Evolutionary conservation across 2,797 vertebrate species (phyloP), one percentile per base, ranked within the genome.

Genomic region (Epinephelus awoara): DNA sequence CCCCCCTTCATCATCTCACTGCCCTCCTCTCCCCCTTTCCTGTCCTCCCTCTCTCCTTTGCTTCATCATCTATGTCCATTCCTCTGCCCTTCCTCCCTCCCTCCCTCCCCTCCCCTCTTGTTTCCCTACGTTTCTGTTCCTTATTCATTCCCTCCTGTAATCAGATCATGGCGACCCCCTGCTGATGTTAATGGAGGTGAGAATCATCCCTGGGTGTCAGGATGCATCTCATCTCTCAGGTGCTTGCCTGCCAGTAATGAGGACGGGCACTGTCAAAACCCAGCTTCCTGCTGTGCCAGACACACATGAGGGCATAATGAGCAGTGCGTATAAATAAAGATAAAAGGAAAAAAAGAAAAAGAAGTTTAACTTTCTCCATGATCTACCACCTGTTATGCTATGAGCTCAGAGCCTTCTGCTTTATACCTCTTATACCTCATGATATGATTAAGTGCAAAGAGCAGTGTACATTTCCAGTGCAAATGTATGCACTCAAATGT

Each of bases 141-240:
- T 77, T 84, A 90, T 87, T 87, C 86, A 78, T 86, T 67, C 78
- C 78, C 79, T 77, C 78, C 84, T 51, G 89, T 95, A 94, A 95
- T 94, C 91, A 92, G 90, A 94, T 91, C 80, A 85, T 78, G 85
- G 87, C 58, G 85, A 93, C 92, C 93, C 89, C 94, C 92, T 89
- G 92, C 94, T 93, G 94, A 83, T 90, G 90, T 92, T 95, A 95
- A 94, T 95, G 88, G 92, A 95, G 92, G 94, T 94, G 92, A 92
- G 94, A 94, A 93, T 92, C 92, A 91, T 89, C 91, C 89, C 89
- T 40, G 80, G 91, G 90, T 94, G 89, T 95, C 93, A 91, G 90
- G 93, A 94, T 94, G 88, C 93, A 92, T 93, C 93, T 95, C 92
- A 93, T 95, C 91, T 94, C 92, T 93, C 92, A 93, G 93, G 92